These are phyloP conservation scores for Siniperca knerii DNA, from an alignment of 2,113 vertebrate genomes.

Conservation along the genomic window DNA sequence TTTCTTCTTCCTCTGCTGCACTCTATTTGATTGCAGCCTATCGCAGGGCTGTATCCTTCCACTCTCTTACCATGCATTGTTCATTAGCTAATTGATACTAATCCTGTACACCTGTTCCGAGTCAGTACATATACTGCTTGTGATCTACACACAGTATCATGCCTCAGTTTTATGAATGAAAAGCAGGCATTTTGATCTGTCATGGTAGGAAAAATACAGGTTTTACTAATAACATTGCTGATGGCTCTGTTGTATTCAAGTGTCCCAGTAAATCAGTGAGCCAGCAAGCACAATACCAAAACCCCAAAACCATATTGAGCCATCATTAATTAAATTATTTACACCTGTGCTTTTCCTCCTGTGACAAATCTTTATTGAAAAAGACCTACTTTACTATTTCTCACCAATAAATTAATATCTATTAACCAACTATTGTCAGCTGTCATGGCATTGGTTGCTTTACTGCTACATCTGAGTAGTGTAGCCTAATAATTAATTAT, in stretches of 20 bases:
- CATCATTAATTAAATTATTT: not conserved
- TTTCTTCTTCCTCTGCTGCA: not conserved
- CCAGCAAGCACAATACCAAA: not conserved
- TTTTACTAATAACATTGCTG: not conserved
- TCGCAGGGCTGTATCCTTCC: constrained; percentile 21
- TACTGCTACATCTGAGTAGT: not conserved
- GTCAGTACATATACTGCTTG: not conserved
- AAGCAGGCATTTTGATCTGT: constrained; percentile 14
- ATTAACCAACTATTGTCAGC: not conserved
- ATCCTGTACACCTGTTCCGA: constrained; percentile 59
- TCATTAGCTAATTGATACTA: constrained; percentile 65
- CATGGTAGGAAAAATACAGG: not conserved
- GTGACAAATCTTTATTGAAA: not conserved
- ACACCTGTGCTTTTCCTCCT: not conserved
- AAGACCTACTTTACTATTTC: too few relatives aligned
- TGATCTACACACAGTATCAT: constrained; percentile 22
- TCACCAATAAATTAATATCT: not conserved
- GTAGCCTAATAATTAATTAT: not conserved
- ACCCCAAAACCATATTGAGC: not conserved
- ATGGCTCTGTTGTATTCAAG: not conserved
- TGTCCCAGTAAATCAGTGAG: not conserved
- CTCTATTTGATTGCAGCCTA: constrained; percentile 50
- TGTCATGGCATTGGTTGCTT: not conserved
- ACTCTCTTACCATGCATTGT: constrained; percentile 12
- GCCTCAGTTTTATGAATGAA: constrained; percentile 62